Evolutionary conservation across 2,888 invertebrate genomes (phyloP).

Genomic region (Andrena haemorrhoa): DNA sequence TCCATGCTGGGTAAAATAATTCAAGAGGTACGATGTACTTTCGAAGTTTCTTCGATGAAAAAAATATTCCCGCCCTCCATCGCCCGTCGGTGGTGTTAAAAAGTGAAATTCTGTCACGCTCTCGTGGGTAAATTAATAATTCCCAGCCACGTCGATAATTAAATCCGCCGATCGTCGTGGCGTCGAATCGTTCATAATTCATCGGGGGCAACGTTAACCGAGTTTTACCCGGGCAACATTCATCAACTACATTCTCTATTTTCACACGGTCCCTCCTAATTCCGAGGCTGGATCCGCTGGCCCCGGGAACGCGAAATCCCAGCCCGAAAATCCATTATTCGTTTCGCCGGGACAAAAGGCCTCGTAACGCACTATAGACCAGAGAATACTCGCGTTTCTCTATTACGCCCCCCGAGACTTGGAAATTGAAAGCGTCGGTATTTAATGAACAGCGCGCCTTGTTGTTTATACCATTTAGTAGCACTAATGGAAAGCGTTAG

Average conservation of each 20-base stretch:
- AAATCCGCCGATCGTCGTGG: conserved; percentile 33
- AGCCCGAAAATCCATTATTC: conserved; percentile 49
- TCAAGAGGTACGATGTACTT: not conserved
- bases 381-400: conserved; percentile 14
- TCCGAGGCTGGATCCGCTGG: not conserved
- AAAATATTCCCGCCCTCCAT: not conserved
- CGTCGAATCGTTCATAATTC: conserved; percentile 40
- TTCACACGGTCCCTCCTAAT: not conserved
- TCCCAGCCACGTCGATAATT: conserved; percentile 30
- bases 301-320: not conserved
- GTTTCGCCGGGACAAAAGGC: conserved; percentile 37
- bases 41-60: not conserved
- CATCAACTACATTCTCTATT: conserved; percentile 28
- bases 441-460: conserved; percentile 14
- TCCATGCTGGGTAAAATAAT: not conserved
- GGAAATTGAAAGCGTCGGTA: conserved; percentile 1
- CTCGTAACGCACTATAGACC: conserved; percentile 30
- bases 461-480: conserved; percentile 1
- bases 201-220: conserved; percentile 28
- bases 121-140: conserved; percentile 35
- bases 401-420: conserved; percentile 11
- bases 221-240: conserved; percentile 40
- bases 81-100: not conserved
- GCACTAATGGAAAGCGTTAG: not conserved
- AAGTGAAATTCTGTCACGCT: not conserved